Evolutionary conservation across 2,113 vertebrate species (phyloP).

Genomic region (Columba janthina): DNA sequence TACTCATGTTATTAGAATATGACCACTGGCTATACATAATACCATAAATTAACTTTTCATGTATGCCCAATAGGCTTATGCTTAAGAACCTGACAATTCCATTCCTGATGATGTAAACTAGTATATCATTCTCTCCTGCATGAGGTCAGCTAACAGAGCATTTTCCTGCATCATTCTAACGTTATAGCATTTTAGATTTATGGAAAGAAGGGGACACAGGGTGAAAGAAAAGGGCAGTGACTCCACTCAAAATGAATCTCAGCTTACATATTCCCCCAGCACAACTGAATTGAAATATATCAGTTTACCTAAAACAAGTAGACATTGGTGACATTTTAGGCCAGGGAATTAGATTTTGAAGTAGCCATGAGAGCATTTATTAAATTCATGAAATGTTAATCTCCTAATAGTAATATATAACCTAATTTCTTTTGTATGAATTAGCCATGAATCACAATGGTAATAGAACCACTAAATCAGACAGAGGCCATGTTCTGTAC

Average conservation of each 20-base stretch:
- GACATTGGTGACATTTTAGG: slow-evolving; percentile 44
- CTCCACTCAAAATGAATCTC: not conserved
- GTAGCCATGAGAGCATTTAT: slow-evolving; percentile 41
- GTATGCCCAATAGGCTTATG: not conserved
- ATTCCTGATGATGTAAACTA: not conserved
- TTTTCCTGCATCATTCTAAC: slow-evolving; percentile 5
- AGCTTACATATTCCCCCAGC: not conserved
- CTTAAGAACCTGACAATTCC: not conserved
- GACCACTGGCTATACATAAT: not conserved
- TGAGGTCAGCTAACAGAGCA: not conserved
- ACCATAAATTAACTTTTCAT: not conserved
- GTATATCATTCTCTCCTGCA: not conserved
- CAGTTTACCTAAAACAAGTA: slow-evolving; percentile 41
- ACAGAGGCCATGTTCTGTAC: not conserved
- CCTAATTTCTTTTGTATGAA: slow-evolving; percentile 29
- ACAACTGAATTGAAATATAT: slow-evolving; percentile 39
- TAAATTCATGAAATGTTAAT: slow-evolving; percentile 67
- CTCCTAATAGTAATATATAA: slow-evolving; percentile 58
- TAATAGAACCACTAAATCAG: slow-evolving; percentile 45
- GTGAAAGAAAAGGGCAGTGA: slow-evolving; percentile 23
- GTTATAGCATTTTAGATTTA: not conserved
- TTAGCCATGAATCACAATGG: slow-evolving; percentile 44
- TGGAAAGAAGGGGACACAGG: not conserved
- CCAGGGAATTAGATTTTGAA: slow-evolving; percentile 40
- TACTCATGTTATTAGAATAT: not conserved